Evolutionary conservation across 2,888 invertebrate genomes (phyloP), one percentile per base, ranked within the genome.

Genomic region (Corythucha ciliata): DNA sequence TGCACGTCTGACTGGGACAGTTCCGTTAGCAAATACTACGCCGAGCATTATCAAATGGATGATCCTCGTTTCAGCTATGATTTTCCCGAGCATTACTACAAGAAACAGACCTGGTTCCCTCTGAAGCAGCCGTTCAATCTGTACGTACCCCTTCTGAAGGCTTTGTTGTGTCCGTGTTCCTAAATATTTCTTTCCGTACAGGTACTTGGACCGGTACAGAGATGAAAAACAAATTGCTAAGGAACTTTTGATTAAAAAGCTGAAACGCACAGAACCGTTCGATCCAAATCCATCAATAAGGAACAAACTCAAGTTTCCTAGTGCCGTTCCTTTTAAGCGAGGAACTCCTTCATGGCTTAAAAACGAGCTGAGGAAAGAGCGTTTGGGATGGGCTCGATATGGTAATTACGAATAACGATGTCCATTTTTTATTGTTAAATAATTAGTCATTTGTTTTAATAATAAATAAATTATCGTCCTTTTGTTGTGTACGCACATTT

Each of bases 1-100:
- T 97, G 83, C 69, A 97, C 98, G 69, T 76, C 83, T 21, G 81
- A 86, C 66, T 97, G 92, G 88, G 96, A 98, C 67, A 65, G 70
- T n/a, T 74, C 81, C 36, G 75, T 96, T 1, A 83, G 76, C 45
- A 72, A 82, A 16, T 84, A 86, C 66, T 94, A 86, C 66, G 89
- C 94, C 63, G 72, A 86, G 54, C 72, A 72, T 54, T 75, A 68
- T 81, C 81, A 77, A 54, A 78, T 81, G 74, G 72, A 74, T 60
- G 83, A 85, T 61, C 91, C 92, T 62, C 72, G 79, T 16, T 97
- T 81, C 68, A 91, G 93, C 64, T 98, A 94, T 67, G 85, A 92
- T 63, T 92, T 90, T 67, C 83, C 84, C 1, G 72, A 76, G 57
- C 79, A 81, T 0, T 83, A 84, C 65, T 72, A 86, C 39, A 76